Conservation (phyloP, 2,888 invertebrate genomes). For the Chrysopilus asiliformis region DNA sequence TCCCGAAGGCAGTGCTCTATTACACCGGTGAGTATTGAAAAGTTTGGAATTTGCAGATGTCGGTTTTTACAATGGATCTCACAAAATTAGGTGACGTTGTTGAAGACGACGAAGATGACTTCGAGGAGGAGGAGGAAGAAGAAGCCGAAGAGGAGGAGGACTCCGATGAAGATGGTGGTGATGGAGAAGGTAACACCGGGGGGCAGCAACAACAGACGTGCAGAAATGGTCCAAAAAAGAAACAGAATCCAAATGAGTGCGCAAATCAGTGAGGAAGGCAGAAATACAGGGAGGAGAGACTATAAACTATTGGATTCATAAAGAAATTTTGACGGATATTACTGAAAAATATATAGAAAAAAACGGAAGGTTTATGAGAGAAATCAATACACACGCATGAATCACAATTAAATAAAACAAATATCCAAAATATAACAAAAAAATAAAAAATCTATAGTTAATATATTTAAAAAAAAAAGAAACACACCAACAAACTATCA, state of each 20-base stretch:
- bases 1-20: slow-evolving; percentile 93
- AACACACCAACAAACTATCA: too few relatives aligned
- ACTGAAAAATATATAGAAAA: too few relatives aligned
- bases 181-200: slow-evolving; percentile 20
- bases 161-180: slow-evolving; percentile 19
- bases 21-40: slow-evolving; percentile 95
- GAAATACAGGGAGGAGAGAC: slow-evolving; percentile 4
- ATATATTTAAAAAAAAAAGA: too few relatives aligned
- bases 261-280: slow-evolving; percentile 49
- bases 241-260: slow-evolving; percentile 47
- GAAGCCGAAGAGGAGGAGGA: slow-evolving; percentile 46
- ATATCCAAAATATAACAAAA: too few relatives aligned
- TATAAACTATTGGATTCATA: too few relatives aligned
- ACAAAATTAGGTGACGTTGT: slow-evolving; percentile 67
- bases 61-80: too few relatives aligned
- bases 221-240: slow-evolving; percentile 21
- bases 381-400: too few relatives aligned
- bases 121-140: slow-evolving; percentile 38
- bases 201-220: slow-evolving; percentile 19
- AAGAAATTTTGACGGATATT: too few relatives aligned
- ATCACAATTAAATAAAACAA: too few relatives aligned
- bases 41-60: too few relatives aligned
- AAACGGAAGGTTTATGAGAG: too few relatives aligned
- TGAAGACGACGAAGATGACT: slow-evolving; percentile 56
- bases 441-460: too few relatives aligned